Conservation (phyloP, 2,888 invertebrate genomes). For the Crossocerus cetratus region DNA sequence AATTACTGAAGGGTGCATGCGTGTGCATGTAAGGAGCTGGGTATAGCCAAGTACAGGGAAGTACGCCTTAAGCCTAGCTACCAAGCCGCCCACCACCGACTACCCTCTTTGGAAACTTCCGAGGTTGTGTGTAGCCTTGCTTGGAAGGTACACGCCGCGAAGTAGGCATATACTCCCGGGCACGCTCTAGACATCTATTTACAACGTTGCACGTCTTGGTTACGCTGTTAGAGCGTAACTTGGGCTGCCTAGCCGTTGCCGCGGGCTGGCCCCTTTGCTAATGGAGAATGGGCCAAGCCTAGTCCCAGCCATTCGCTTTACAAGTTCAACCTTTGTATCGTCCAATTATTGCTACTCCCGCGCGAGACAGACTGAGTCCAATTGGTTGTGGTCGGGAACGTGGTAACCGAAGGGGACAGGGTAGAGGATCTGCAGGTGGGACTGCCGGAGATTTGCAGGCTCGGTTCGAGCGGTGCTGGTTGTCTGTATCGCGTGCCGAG, state of each 20-base stretch:
- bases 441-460: constrained; percentile 25
- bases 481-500: constrained; percentile 44
- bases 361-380: background rate
- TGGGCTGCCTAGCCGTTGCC: constrained; percentile 31
- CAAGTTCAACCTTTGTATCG: background rate
- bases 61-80: constrained; percentile 16
- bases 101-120: constrained; percentile 53
- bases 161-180: constrained; percentile 49
- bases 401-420: background rate
- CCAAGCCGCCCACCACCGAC: constrained; percentile 42
- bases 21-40: constrained; percentile 64
- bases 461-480: too few relatives aligned
- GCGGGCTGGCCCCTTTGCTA: constrained; percentile 28
- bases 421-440: background rate
- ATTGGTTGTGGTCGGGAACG: background rate
- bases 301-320: constrained; percentile 22
- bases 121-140: constrained; percentile 47
- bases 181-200: constrained; percentile 69
- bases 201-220: constrained; percentile 64
- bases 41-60: constrained; percentile 56
- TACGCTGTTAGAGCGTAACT: constrained; percentile 57
- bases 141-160: constrained; percentile 35
- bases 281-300: constrained; percentile 25
- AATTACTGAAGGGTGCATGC: constrained; percentile 67
- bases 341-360: background rate